Percentiles rank a stretch among this genome's conserved stretches.
phyloP scores from a whole-genome alignment of 2,113 vertebrate species.

The Tragelaphus imberbis region DNA sequence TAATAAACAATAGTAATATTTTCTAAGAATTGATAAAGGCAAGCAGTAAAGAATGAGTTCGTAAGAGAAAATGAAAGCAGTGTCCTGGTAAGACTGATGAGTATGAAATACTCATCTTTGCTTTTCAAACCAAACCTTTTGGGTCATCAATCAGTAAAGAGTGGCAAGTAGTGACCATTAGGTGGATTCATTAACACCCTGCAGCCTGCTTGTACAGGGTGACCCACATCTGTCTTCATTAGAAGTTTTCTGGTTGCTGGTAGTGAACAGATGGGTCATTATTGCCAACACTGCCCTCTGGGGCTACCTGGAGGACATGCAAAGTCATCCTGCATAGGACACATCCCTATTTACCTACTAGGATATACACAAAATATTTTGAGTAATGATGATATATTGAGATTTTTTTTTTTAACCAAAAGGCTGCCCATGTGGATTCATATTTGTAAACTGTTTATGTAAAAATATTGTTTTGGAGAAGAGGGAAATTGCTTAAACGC shows the following conservation, averaged over 20 bases:
- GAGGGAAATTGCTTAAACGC: not conserved
- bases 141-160: constrained; percentile 82
- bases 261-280: constrained; percentile 88
- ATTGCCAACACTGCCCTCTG: constrained; percentile 80
- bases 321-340: constrained; percentile 76
- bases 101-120: constrained; percentile 74
- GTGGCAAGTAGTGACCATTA: constrained; percentile 85
- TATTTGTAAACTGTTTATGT: constrained; percentile 26
- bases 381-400: constrained; percentile 26
- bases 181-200: constrained; percentile 86
- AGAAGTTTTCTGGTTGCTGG: constrained; percentile 83
- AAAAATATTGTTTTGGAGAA: constrained; percentile 19
- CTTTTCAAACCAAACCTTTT: constrained; percentile 80
- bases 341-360: constrained; percentile 57
- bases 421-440: not conserved
- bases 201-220: constrained; percentile 77
- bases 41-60: constrained; percentile 43
- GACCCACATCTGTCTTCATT: constrained; percentile 90
- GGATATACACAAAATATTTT: constrained; percentile 29
- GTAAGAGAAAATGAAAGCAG: constrained; percentile 57
- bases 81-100: constrained; percentile 74
- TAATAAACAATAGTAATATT: constrained; percentile 43
- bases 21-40: constrained; percentile 46
- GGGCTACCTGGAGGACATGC: constrained; percentile 82
- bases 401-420: not conserved